phyloP scores from a whole-genome alignment of 2,797 vertebrate species.

The Cyclura pinguis region DNA sequence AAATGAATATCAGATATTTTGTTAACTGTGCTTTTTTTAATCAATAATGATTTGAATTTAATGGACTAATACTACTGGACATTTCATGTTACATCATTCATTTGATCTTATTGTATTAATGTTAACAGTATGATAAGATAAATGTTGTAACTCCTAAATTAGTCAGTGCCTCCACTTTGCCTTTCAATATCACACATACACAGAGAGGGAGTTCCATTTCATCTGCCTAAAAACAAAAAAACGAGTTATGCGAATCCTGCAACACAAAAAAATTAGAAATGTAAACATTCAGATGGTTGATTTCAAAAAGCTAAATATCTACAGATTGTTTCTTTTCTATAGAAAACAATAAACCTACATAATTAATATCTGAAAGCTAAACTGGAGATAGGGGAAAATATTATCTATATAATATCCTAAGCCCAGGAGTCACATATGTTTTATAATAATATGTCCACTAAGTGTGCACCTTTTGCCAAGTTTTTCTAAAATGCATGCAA shows the following conservation, averaged over 20 bases:
- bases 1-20: slow-evolving; percentile 25
- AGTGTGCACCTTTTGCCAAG: slow-evolving; percentile 29
- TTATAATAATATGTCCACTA: background rate
- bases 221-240: background rate
- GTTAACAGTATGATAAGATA: slow-evolving; percentile 44
- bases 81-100: slow-evolving; percentile 27
- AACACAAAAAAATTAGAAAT: slow-evolving; percentile 16
- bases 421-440: background rate
- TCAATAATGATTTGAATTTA: slow-evolving; percentile 43
- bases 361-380: background rate
- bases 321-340: background rate
- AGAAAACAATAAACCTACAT: slow-evolving; percentile 6
- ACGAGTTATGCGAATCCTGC: slow-evolving; percentile 9
- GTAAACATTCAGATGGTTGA: background rate
- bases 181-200: slow-evolving; percentile 10
- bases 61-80: slow-evolving; percentile 47
- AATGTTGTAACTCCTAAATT: background rate
- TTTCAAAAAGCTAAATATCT: slow-evolving; percentile 17
- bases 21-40: slow-evolving; percentile 48
- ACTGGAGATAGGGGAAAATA: slow-evolving; percentile 1
- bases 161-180: slow-evolving; percentile 34
- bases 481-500: slow-evolving; percentile 34
- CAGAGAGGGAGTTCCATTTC: background rate
- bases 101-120: slow-evolving; percentile 27
- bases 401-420: slow-evolving; percentile 12